phyloP scores from a whole-genome alignment of 2,113 vertebrate species.

The Catharus minimus region DNA sequence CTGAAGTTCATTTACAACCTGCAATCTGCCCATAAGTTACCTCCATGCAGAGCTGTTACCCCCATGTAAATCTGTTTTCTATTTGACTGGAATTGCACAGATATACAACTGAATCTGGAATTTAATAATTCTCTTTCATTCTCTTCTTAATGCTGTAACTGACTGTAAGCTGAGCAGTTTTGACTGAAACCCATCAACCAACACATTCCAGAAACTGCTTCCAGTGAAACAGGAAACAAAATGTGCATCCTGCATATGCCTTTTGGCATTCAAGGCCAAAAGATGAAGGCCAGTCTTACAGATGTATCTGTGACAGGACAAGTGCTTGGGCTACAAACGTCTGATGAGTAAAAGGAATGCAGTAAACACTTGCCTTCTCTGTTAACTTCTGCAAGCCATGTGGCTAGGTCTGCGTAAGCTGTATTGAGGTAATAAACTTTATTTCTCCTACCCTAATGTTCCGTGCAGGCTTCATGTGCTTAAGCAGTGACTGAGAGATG shows the following conservation, averaged over 20 bases:
- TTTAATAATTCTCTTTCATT: not conserved
- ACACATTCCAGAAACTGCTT: not conserved
- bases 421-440: not conserved
- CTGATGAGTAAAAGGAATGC: not conserved
- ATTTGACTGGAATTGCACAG: not conserved
- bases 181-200: not conserved
- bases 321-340: not conserved
- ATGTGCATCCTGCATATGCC: not conserved
- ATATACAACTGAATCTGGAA: not conserved
- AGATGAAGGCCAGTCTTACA: not conserved
- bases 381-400: not conserved
- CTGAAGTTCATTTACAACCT: not conserved
- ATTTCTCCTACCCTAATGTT: not conserved
- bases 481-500: not conserved
- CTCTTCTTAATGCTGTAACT: not conserved
- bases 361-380: not conserved
- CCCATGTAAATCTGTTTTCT: accelerated
- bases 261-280: not conserved
- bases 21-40: not conserved
- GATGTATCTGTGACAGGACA: not conserved
- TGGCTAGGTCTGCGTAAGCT: not conserved
- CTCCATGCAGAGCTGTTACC: not conserved
- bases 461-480: accelerated
- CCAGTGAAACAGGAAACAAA: not conserved
- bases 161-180: not conserved